A percentile compares a stretch with the other conserved stretches of the same genome.
Conservation (phyloP, 2,113 vertebrate species). For the Sander lucioperca region DNA sequence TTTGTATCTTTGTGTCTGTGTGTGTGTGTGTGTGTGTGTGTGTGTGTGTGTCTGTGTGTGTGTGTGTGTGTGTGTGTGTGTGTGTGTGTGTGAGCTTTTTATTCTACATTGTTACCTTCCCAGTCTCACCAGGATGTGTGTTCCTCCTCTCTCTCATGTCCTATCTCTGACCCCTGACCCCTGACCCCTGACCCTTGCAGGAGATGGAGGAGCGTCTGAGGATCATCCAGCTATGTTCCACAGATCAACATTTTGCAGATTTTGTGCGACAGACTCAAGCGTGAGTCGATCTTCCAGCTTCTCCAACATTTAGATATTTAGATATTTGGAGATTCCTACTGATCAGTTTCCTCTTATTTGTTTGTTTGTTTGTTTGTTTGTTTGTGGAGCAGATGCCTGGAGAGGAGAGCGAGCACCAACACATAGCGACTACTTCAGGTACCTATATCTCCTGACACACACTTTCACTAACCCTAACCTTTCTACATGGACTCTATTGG, state of each 20-base stretch:
- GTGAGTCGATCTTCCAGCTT: slow-evolving; percentile 82
- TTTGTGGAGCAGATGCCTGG: slow-evolving; percentile 70
- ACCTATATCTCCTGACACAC: not conserved
- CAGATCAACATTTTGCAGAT: slow-evolving; percentile 90
- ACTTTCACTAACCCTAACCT: not conserved
- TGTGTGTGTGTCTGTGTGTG: no score
- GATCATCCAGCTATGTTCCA: slow-evolving; percentile 90
- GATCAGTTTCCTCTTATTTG: slow-evolving; percentile 24
- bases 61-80: no score
- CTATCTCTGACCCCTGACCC: no score
- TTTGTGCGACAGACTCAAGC: slow-evolving; percentile 92
- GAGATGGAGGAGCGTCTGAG: slow-evolving; percentile 93
- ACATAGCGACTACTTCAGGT: slow-evolving; percentile 68
- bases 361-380: slow-evolving; percentile 13
- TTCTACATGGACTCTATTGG: no score
- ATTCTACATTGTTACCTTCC: no score
- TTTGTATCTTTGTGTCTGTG: no score
- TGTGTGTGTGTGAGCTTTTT: no score
- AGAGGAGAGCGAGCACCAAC: slow-evolving; percentile 75
- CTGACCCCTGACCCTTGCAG: slow-evolving; percentile 73
- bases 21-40: no score
- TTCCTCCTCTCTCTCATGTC: no score
- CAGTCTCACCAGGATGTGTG: no score
- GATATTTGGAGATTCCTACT: not conserved
- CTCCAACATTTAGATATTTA: not conserved